Base-by-base conservation (phyloP, 2,797 vertebrate genomes). In the Prunella strophiata region DNA sequence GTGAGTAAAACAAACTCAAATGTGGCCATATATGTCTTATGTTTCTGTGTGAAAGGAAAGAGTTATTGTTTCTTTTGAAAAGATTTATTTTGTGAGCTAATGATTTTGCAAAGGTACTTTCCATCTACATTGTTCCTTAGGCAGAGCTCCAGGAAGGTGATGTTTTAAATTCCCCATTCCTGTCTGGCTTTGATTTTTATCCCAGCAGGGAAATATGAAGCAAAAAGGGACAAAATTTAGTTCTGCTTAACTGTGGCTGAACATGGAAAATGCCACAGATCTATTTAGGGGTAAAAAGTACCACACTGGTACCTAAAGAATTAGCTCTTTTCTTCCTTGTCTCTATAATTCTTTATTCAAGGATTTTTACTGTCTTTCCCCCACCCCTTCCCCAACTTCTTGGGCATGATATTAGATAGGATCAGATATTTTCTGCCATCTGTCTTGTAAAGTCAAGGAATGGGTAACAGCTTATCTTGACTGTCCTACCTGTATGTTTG, bases 281-380 rank as follows among this genome's bases (percentile, higher is more conserved):
- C 11, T 65, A 7, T 74, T 91, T 50, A 77, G 74, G 82, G 30
- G 38, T 48, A 59, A 71, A 86, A 67, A 30, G 11, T 55, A 27
- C 47, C 43, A 25, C 21, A 70, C 3, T 27, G 51, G 6, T 73
- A 50, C 23, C 8, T 42, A 68, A 65, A 76, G 34, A 70, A 62
- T 85, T 38, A 73, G 3, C 5, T 74, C 2, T 71, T 91, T 32
- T 83, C 38, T 83, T 51, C 12, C 23, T 11, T 48, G 34, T 65
- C 54, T 92, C 54, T 61, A 4, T 38, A 71, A 52, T 29, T 23
- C 22, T 80, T 26, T 45, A 36, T n/a, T 94, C 30, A 61, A 14
- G 9, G 5, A 67, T 40, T 27, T 78, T 8, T 8, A 1, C n/a
- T 19, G 7, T 50, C 13, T 5, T 7, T 7, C 4, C 10, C 1